These are phyloP conservation scores for Scolanthus callimorphus DNA, from an alignment of 92 coral and sea anemone genomes.

Conservation along the genomic window DNA sequence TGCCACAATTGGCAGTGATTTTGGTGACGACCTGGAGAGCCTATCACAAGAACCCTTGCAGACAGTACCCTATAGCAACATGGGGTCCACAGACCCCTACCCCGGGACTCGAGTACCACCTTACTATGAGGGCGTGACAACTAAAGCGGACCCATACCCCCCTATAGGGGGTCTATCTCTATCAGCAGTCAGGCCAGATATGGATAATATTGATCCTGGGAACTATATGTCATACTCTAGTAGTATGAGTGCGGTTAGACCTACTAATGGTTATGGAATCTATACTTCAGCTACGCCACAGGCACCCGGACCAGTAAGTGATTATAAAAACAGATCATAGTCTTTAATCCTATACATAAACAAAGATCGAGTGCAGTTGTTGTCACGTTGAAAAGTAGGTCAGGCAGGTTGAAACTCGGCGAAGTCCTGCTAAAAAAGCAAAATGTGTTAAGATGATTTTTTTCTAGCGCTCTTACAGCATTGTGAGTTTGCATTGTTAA, in stretches of 20 bases:
- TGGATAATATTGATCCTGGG: constrained; percentile 10
- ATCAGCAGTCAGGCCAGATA: constrained; percentile 31
- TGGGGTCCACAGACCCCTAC: constrained; percentile 14
- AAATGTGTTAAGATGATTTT: too few relatives aligned
- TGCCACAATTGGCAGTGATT: constrained; percentile 67
- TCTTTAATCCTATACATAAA: too few relatives aligned
- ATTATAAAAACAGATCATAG: too few relatives aligned
- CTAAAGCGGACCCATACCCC: constrained; percentile 45
- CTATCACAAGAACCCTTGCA: constrained; percentile 58
- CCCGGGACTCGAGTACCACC: constrained; percentile 14
- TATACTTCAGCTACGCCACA: constrained; percentile 18
- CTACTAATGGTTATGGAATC: constrained; percentile 13
- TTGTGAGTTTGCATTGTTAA: too few relatives aligned
- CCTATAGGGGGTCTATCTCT: constrained; percentile 46
- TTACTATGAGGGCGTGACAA: constrained; percentile 14
- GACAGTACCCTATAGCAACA: constrained; percentile 7
- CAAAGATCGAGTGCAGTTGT: too few relatives aligned
- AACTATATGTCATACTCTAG: constrained; percentile 14
- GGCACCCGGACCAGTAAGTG: too few relatives aligned
- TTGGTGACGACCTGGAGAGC: constrained; percentile 58
- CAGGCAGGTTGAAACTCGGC: too few relatives aligned
- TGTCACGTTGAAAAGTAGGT: too few relatives aligned
- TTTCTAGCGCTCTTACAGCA: too few relatives aligned
- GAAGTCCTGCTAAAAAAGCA: too few relatives aligned
- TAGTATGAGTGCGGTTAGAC: not conserved